Base-by-base conservation (phyloP, 92 coral and sea anemone species). In the Epizoanthus rinbou region DNA sequence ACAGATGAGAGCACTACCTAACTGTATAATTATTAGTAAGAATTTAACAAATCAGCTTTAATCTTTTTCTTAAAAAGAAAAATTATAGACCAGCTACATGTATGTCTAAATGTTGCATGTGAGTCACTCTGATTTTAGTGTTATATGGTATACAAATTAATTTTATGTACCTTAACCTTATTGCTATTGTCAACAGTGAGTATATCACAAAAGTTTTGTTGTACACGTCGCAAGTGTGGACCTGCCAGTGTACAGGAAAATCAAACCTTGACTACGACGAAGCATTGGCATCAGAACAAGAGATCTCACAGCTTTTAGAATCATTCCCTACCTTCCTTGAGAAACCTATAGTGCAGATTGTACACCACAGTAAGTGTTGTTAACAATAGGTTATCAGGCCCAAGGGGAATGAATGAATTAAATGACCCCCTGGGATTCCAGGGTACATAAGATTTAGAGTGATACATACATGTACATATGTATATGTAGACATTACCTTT, bases 161-260 rank as follows among this genome's bases (percentile, higher is more conserved):
- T 18, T 15, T 64, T 22, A n/a, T 22, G 3, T 52, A 59, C 60
- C 84, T 75, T 87, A 53, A 87, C 78, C 28, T 31, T 22, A n/a
- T 41, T 75, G 43, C 19, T 50, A 2, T 50, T 50, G 54, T 10
- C 28, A 33, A 76, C 89, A 95, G 98, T 86, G 98, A 95, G 62
- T 95, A 95, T 62, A 86, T 94, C 50, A 87, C 88, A n/a, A 95
- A 91, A 60, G 89, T 93, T 9, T 79, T 95, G n/a, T 70, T 91
- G 59, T 95, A 93, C 76, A 87, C 94, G 19, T 95, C 97, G 22
- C 98, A 95, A 86, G 85, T 89, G 8, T 95, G 98, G 98, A 78
- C 87, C 33, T 95, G 98, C 60, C 91, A 88, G 50, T 86, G 87
- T 59, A 93, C 96, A 65, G 96, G 98, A 0, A 83, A 81, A 57